A percentile compares a stretch with the other conserved stretches of the same genome.
These are phyloP conservation scores for Stegophylla sp. DNA, from an alignment of 2,888 invertebrate genomes.

Conservation along the genomic window DNA sequence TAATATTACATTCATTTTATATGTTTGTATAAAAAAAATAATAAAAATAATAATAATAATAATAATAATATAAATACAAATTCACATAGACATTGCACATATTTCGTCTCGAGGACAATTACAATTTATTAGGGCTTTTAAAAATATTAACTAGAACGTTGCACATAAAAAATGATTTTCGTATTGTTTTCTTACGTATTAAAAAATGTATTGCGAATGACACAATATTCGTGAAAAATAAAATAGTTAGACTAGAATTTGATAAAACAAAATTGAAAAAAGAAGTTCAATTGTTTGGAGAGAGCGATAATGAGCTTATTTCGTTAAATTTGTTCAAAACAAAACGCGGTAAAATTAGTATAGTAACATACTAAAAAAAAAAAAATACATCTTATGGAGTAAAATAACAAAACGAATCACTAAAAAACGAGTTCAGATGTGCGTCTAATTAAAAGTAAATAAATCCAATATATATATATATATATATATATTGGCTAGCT, in stretches of 20 bases:
- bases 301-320: conserved; percentile 46
- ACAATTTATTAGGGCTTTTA: conserved; percentile 28
- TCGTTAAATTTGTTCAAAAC: conserved; percentile 13
- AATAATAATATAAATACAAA: conserved; percentile 46
- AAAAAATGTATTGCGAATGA: background rate
- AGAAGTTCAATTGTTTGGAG: conserved; percentile 44
- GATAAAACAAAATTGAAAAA: conserved; percentile 43
- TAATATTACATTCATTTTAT: conserved; percentile 12
- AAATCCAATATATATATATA: background rate
- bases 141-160: background rate
- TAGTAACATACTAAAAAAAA: background rate
- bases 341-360: conserved; percentile 6
- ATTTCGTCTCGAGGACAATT: conserved; percentile 34
- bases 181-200: background rate
- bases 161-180: conserved; percentile 21
- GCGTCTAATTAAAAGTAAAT: conserved; percentile 2
- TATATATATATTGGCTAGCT: background rate
- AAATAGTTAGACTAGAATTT: conserved; percentile 56
- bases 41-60: conserved; percentile 6
- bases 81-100: conserved; percentile 53
- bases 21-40: background rate
- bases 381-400: conserved; percentile 7
- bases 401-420: background rate
- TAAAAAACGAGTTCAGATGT: background rate
- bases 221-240: conserved; percentile 26